These are phyloP conservation scores for Allolobophora icterica DNA, from an alignment of 2,888 invertebrate genomes.

Conservation along the genomic window DNA sequence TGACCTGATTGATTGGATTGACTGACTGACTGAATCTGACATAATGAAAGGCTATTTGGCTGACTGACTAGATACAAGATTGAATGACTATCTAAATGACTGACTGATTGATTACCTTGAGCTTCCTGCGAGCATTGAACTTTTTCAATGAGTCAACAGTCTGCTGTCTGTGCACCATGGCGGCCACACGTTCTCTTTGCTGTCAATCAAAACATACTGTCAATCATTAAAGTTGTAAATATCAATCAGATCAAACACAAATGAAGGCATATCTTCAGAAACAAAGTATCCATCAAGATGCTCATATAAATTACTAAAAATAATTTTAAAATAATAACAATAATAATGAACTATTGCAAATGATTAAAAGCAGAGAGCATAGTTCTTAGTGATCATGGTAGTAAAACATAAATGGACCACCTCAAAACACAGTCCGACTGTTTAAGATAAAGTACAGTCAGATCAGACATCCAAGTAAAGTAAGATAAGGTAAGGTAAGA, in stretches of 20 bases:
- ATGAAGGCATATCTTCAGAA: background rate
- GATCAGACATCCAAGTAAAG: too few species aligned
- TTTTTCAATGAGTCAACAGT: slow-evolving; percentile 99
- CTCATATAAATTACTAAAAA: background rate
- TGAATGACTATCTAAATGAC: background rate
- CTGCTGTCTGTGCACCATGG: slow-evolving; percentile 98
- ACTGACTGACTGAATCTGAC: background rate
- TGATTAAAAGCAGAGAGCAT: background rate
- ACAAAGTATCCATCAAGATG: background rate
- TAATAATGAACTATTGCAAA: background rate
- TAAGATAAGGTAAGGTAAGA: too few species aligned
- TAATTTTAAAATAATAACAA: background rate
- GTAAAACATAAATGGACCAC: background rate
- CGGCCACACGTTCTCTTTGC: slow-evolving; percentile 99
- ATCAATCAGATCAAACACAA: slow-evolving; percentile 19
- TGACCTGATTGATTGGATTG: too few species aligned
- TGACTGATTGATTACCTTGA: slow-evolving; percentile 75
- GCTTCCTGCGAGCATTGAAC: slow-evolving; percentile 99
- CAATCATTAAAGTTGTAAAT: background rate
- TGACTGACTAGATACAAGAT: too few species aligned
- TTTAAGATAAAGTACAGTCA: background rate
- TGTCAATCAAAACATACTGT: slow-evolving; percentile 66
- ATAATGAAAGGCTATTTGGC: background rate
- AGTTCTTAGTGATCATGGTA: too few species aligned
- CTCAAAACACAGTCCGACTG: background rate